These are phyloP conservation scores for Panthera leo DNA, from an alignment of 2,113 vertebrate genomes.

Conservation along the genomic window DNA sequence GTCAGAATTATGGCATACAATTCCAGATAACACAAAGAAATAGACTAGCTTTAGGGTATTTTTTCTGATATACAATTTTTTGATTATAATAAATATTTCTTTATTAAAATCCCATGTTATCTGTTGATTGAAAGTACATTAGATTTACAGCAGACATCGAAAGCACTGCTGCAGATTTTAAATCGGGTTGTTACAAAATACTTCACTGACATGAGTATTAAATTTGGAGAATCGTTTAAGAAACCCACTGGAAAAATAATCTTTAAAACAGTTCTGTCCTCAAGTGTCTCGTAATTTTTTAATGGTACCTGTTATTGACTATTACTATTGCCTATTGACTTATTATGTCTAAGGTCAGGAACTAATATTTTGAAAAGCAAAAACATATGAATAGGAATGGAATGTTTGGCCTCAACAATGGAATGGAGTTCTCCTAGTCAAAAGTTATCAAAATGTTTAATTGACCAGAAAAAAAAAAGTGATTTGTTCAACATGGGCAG, in stretches of 20 bases:
- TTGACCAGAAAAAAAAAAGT: background rate
- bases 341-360: background rate
- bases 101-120: conserved; percentile 48
- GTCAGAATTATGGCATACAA: conserved; percentile 74
- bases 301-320: background rate
- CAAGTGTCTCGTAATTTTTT: background rate
- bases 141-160: background rate
- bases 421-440: background rate
- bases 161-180: background rate
- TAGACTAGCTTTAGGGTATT: conserved; percentile 17
- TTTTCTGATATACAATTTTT: conserved; percentile 8
- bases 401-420: background rate
- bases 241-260: background rate
- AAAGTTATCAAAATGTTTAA: conserved; percentile 4
- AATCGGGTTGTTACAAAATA: background rate
- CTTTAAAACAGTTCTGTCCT: background rate
- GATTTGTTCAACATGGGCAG: background rate
- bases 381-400: background rate
- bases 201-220: background rate
- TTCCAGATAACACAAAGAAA: conserved; percentile 66
- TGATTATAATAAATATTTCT: conserved; percentile 55
- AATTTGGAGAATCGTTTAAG: background rate
- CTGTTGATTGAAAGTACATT: conserved; percentile 30
- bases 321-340: background rate
- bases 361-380: conserved; percentile 6